These are phyloP conservation scores for Poeciliopsis paucimaculata DNA, from an alignment of 2,797 vertebrate genomes.

Conservation along the genomic window DNA sequence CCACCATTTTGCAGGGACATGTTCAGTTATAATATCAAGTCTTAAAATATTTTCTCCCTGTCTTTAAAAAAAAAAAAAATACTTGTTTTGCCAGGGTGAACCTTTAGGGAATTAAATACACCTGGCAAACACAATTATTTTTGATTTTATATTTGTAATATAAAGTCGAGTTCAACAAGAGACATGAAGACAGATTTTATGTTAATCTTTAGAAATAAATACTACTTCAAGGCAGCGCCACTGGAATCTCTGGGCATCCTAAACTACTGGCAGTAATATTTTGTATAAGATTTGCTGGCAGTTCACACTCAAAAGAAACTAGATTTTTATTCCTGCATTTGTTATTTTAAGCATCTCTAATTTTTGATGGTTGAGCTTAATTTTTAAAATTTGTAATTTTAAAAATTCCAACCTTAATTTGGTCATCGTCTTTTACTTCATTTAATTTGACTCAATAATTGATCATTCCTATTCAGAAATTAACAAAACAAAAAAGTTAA, in stretches of 20 bases:
- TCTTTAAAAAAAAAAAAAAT: background rate
- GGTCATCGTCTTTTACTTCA: background rate
- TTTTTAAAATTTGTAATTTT: background rate
- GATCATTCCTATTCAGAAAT: background rate
- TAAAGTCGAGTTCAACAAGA: background rate
- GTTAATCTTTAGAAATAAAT: background rate
- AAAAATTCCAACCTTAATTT: background rate
- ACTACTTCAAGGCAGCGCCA: background rate
- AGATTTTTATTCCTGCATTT: background rate
- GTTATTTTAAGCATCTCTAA: background rate
- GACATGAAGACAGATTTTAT: background rate
- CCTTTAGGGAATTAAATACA: background rate
- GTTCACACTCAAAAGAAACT: background rate
- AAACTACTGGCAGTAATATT: background rate
- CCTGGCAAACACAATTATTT: background rate
- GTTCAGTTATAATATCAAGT: background rate
- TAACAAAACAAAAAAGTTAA: background rate
- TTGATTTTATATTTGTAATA: background rate
- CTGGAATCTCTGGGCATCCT: background rate
- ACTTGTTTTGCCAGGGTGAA: background rate
- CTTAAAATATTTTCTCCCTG: background rate
- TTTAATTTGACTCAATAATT: background rate
- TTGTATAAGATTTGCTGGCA: background rate
- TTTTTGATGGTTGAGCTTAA: background rate
- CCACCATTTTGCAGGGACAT: background rate